Percentiles rank a stretch among this genome's conserved stretches.
phyloP scores from a whole-genome alignment of 2,113 vertebrate genomes.

The Cervus canadensis region DNA sequence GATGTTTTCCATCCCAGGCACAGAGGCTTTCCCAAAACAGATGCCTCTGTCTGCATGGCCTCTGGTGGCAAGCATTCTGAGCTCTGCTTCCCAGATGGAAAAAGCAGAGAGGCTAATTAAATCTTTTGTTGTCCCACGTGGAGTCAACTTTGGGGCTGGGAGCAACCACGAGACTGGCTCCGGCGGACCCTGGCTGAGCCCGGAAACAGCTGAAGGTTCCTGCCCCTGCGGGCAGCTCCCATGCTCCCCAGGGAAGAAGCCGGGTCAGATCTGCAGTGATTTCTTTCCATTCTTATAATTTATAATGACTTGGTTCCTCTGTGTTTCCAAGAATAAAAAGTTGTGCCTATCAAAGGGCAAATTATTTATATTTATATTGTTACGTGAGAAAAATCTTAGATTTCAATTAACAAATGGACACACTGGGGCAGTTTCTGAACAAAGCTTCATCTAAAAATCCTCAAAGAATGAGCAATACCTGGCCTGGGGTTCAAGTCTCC shows the following conservation, averaged over 20 bases:
- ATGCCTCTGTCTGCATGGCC: not conserved
- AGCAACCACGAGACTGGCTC: not conserved
- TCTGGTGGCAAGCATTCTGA: not conserved
- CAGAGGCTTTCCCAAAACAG: not conserved
- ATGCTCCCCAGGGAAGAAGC: not conserved
- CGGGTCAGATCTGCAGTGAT: accelerated
- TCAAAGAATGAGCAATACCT: accelerated
- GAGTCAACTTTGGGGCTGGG: not conserved
- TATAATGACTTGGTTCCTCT: not conserved
- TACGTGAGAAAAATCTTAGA: not conserved
- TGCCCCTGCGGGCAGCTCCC: not conserved
- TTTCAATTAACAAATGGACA: not conserved
- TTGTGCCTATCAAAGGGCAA: not conserved
- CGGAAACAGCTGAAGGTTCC: not conserved
- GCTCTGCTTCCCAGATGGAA: not conserved
- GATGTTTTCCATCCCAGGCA: not conserved
- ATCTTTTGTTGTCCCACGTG: not conserved
- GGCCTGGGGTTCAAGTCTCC: accelerated
- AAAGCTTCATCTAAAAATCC: not conserved
- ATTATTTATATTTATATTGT: not conserved
- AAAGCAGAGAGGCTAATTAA: not conserved
- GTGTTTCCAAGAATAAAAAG: not conserved
- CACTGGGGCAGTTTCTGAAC: not conserved
- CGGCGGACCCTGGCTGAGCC: not conserved
- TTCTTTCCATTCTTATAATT: not conserved